phyloP scores from a whole-genome alignment of 2,888 invertebrate genomes.

The Acanthosepion pharaonis region DNA sequence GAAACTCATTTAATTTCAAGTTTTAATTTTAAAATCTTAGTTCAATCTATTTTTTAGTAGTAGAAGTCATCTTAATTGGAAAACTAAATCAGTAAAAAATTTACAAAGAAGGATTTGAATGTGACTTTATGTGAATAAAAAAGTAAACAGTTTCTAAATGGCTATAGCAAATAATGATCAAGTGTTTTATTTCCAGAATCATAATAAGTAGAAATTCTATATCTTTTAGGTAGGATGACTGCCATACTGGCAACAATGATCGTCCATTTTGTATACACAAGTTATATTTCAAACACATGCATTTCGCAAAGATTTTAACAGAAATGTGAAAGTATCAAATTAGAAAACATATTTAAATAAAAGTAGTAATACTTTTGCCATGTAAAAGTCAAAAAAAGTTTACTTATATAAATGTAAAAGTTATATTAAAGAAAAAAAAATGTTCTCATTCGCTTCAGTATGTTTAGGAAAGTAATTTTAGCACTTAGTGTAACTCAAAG shows the following conservation, averaged over 20 bases:
- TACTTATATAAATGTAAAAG: neutral
- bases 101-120: neutral
- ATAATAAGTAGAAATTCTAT: neutral
- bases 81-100: neutral
- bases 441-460: neutral
- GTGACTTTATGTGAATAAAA: neutral
- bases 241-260: neutral
- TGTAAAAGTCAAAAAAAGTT: neutral
- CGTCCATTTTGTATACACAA: constrained; percentile 20
- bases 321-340: neutral
- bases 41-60: neutral
- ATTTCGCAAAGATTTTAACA: neutral
- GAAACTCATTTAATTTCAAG: neutral
- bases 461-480: too few relatives aligned
- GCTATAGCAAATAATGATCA: neutral
- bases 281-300: neutral
- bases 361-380: neutral
- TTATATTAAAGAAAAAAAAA: neutral
- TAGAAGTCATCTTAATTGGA: neutral
- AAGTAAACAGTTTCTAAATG: neutral
- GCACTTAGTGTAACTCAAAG: neutral
- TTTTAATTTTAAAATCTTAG: neutral
- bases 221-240: neutral
- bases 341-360: neutral
- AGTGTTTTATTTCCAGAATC: neutral